Evolutionary conservation across 2,113 vertebrate species (phyloP).

Genomic region (Myiozetetes cayanensis): DNA sequence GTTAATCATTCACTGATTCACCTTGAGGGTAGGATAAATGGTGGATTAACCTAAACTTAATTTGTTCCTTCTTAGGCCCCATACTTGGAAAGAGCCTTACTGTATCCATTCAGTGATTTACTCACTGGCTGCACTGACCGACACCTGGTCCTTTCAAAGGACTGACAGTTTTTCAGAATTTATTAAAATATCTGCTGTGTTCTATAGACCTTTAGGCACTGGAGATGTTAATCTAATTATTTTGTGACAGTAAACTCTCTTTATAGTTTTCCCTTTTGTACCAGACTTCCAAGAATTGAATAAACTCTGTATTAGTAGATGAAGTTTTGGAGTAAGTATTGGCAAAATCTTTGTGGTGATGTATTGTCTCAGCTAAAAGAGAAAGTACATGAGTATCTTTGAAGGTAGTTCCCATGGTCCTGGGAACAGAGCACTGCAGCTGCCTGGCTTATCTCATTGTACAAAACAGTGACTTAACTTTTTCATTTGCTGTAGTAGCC

Average conservation of each 20-base stretch:
- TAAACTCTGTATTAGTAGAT: neutral
- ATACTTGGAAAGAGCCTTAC: neutral
- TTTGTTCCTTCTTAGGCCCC: constrained; percentile 13
- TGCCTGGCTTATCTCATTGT: neutral
- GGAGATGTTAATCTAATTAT: neutral
- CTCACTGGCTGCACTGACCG: neutral
- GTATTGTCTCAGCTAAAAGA: neutral
- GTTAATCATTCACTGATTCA: constrained; percentile 50
- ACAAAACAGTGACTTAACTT: neutral
- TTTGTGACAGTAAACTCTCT: neutral
- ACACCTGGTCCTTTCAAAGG: neutral
- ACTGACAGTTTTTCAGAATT: neutral
- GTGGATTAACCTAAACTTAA: constrained; percentile 40
- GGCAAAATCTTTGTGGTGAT: neutral
- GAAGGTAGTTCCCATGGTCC: neutral
- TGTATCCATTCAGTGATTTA: neutral
- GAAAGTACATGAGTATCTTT: neutral
- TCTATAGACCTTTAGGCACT: neutral
- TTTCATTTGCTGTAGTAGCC: neutral
- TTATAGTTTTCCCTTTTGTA: neutral
- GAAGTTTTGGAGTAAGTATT: neutral
- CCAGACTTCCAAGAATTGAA: neutral
- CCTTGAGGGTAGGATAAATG: constrained; percentile 37
- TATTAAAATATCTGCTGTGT: neutral
- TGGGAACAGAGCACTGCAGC: neutral